These are phyloP conservation scores for Blastobasis lacticolella DNA, from an alignment of 2,888 invertebrate species.

Conservation along the genomic window DNA sequence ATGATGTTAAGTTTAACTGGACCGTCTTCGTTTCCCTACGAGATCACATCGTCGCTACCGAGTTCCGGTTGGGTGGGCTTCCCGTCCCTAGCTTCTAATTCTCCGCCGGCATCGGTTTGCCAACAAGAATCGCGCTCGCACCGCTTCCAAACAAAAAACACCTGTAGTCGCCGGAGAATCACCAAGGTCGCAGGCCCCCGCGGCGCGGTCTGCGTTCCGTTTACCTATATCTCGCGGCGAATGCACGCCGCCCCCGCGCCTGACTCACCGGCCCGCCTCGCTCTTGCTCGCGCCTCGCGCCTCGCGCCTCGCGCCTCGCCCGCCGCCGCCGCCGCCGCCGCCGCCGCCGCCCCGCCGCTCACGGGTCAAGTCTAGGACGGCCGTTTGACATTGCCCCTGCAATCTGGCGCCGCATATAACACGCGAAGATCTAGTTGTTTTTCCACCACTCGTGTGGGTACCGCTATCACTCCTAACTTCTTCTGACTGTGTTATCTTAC, in stretches of 20 bases:
- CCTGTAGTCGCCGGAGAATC: constrained; percentile 69
- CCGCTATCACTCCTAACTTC: no score
- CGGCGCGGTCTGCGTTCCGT: constrained; percentile 63
- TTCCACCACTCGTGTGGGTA: not conserved
- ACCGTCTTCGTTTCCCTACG: no score
- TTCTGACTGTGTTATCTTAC: no score
- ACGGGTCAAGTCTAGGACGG: constrained; percentile 50
- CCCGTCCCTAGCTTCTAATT: constrained; percentile 28
- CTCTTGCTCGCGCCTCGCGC: constrained; percentile 22
- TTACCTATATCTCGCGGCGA: constrained; percentile 72
- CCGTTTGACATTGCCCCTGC: constrained; percentile 28
- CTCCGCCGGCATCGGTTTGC: constrained; percentile 24
- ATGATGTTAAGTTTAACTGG: no score
- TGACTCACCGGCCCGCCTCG: constrained; percentile 52
- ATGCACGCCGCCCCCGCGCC: constrained; percentile 47
- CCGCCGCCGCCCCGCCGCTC: constrained; percentile 24
- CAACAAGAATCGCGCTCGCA: constrained; percentile 41
- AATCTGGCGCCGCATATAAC: constrained; percentile 5
- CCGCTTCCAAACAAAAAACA: constrained; percentile 65
- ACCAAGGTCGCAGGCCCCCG: constrained; percentile 68
- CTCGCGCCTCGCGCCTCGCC: constrained; percentile 26
- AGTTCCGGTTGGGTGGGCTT: constrained; percentile 51
- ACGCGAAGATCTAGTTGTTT: constrained; percentile 3
- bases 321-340: constrained; percentile 21
- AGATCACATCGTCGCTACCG: constrained; percentile 30